Conservation (phyloP, 2,797 vertebrate genomes). For the Alcedo quadribrachys region DNA sequence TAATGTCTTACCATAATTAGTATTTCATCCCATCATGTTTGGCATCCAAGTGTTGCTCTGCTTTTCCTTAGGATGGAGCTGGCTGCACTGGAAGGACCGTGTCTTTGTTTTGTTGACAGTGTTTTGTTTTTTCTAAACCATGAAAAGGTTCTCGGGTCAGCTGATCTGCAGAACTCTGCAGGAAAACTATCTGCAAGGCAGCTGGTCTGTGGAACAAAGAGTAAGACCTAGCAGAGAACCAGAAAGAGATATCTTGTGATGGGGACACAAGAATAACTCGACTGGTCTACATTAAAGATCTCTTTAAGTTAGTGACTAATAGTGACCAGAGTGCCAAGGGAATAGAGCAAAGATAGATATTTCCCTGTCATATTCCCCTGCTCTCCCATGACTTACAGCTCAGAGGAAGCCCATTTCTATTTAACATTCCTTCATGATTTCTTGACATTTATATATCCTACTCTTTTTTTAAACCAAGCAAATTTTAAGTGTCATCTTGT, state of each 20-base stretch:
- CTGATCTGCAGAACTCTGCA: background rate
- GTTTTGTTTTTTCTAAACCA: background rate
- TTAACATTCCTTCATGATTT: background rate
- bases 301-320: background rate
- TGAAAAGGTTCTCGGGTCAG: constrained; percentile 16
- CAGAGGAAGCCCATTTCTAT: background rate
- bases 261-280: background rate
- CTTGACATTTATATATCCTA: background rate
- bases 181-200: background rate
- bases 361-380: background rate
- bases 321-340: background rate
- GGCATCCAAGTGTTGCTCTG: background rate
- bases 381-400: background rate
- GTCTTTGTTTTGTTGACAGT: background rate
- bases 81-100: background rate
- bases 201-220: background rate
- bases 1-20: constrained; percentile 63
- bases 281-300: background rate
- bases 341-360: background rate
- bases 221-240: background rate
- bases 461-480: background rate
- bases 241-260: background rate
- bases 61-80: background rate
- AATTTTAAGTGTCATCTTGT: background rate
- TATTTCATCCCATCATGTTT: constrained; percentile 58